Evolutionary conservation across 2,888 invertebrate species (phyloP).

Genomic region (Platynereis dumerilii): DNA sequence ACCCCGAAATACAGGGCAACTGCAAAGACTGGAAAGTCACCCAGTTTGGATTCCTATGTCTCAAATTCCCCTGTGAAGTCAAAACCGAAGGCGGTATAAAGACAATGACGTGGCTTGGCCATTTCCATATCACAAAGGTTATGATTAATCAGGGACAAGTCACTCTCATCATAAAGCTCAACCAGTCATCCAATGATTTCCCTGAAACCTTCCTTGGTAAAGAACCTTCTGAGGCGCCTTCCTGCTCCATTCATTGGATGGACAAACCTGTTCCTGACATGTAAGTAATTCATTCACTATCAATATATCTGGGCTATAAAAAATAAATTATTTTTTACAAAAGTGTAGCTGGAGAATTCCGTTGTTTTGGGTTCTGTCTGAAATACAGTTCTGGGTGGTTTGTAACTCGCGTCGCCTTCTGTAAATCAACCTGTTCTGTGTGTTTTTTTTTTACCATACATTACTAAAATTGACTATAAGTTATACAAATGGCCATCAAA

Average conservation of each 20-base stretch:
- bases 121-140: constrained; percentile 8
- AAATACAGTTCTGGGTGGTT: no score
- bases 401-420: no score
- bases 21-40: background rate
- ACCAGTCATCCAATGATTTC: constrained; percentile 2
- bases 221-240: background rate
- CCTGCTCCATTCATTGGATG: background rate
- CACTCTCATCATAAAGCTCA: background rate
- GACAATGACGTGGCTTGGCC: background rate
- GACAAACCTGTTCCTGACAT: background rate
- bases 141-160: background rate
- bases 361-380: no score
- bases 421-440: no score
- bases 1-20: background rate
- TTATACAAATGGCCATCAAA: no score
- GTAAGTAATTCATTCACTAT: no score
- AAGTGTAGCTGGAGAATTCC: no score
- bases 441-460: no score
- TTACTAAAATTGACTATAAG: no score
- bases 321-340: no score
- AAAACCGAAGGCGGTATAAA: background rate
- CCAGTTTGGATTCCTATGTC: background rate
- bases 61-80: background rate
- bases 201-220: background rate
- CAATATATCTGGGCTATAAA: no score